Evolutionary conservation across 2,797 vertebrate species (phyloP), one percentile per base, ranked within the genome.

Genomic region (Poliocrania exsul): DNA sequence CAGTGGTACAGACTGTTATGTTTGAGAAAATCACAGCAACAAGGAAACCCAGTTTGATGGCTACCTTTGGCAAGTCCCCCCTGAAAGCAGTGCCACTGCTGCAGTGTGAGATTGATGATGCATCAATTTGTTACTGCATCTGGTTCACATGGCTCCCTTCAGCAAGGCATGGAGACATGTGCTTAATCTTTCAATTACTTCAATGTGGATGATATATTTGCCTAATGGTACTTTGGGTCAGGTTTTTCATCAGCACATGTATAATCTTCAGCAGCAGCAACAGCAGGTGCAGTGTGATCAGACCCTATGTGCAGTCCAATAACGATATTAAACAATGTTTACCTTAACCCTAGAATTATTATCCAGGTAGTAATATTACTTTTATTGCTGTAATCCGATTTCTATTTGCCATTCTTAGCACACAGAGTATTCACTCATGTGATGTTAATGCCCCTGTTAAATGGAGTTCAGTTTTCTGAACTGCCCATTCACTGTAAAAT

Each of bases 131-230:
- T 67, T 72, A 8, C 66, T 13, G 46, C 14, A 47, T 16, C 80
- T 61, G 37, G 29, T 50, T 86, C 25, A 31, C 6, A 3, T 1
- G 38, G 57, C 15, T 73, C 23, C 29, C 19, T 70, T 75, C 69
- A 54, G 46, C 38, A 35, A 61, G 24, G 58, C 54, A 54, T 4
- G 2, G 23, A 17, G 26, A 35, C 9, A 38, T 38, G 1, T 19
- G 25, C 37, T 83, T 74, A 17, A 4, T 10, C 29, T 50, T 47
- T 72, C 28, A 4, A 9, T 83, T 46, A 53, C 17, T 44, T 60
- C 56, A 20, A 0, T 3, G 6, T 0, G 6, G 42, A 19, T 2
- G 1, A 87, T 17, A 28, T 5, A 14, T 28, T 50, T 51, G 44
- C 31, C 49, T 62, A 54, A n/a, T 1, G 2, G 35, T 15, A 14